Percentiles rank a stretch among this genome's conserved stretches.
These are phyloP conservation scores for Leptothorax acervorum DNA, from an alignment of 2,888 invertebrate species.

Conservation along the genomic window DNA sequence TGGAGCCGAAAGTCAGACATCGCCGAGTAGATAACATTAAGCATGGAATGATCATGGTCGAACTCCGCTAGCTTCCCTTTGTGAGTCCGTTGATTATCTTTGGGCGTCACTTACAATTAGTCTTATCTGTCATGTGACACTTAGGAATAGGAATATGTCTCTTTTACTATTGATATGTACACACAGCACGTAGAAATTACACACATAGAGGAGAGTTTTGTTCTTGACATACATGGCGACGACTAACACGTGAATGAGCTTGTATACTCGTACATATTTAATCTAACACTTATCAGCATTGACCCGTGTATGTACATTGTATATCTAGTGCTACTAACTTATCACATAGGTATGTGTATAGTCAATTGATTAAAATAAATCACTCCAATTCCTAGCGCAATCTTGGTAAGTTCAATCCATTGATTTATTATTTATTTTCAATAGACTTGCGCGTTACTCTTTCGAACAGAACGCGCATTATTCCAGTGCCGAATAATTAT, in stretches of 20 bases:
- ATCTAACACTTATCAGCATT: constrained; percentile 63
- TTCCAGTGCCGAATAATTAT: constrained; percentile 29
- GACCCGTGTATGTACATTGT: constrained; percentile 52
- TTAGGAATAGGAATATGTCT: constrained; percentile 60
- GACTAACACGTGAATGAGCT: constrained; percentile 73
- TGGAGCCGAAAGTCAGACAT: constrained; percentile 58
- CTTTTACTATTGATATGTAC: constrained; percentile 48
- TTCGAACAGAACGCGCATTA: constrained; percentile 23
- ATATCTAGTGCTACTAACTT: constrained; percentile 30
- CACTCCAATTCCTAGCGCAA: constrained; percentile 80
- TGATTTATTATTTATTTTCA: constrained; percentile 64
- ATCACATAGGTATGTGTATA: constrained; percentile 22
- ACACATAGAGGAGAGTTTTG: constrained; percentile 64
- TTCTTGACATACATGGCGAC: constrained; percentile 65
- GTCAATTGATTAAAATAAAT: constrained; percentile 81
- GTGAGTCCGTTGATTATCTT: constrained; percentile 48
- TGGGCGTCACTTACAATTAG: constrained; percentile 58
- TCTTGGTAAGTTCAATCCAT: constrained; percentile 81
- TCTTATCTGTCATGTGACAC: constrained; percentile 46
- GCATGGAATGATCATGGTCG: constrained; percentile 74
- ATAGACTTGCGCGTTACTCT: constrained; percentile 20
- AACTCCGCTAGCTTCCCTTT: constrained; percentile 43
- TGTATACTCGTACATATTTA: constrained; percentile 76
- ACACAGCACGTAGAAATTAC: constrained; percentile 69
- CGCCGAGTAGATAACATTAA: constrained; percentile 64